These are phyloP conservation scores for Maconellicoccus hirsutus DNA, from an alignment of 1,140 invertebrate species.

Conservation along the genomic window DNA sequence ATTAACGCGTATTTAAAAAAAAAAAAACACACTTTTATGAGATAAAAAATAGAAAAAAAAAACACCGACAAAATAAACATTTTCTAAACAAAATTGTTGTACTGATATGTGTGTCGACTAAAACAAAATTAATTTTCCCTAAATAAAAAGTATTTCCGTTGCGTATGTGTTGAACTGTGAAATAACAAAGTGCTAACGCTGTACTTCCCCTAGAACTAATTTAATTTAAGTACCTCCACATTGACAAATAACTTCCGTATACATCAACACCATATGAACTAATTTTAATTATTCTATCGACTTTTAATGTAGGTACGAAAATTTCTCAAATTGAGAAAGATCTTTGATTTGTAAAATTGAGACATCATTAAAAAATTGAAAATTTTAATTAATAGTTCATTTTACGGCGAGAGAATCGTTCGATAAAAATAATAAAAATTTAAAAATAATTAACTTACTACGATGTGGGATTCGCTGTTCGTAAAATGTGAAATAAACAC, in stretches of 20 bases:
- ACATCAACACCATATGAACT: not conserved
- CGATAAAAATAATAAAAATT: not conserved
- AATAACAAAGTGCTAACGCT: not conserved
- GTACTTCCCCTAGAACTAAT: slow-evolving; percentile 7
- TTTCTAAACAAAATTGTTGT: no score
- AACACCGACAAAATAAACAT: no score
- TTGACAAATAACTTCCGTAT: not conserved
- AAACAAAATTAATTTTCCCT: not conserved
- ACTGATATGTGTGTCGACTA: not conserved
- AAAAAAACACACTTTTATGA: no score
- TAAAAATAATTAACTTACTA: not conserved
- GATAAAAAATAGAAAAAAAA: no score
- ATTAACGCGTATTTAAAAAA: no score
- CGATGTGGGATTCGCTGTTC: not conserved
- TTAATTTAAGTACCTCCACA: not conserved
- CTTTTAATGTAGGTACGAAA: not conserved
- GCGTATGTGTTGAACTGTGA: not conserved
- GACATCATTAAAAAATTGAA: no score
- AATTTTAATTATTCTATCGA: not conserved
- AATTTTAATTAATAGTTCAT: no score
- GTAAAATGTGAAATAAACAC: not conserved
- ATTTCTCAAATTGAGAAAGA: not conserved
- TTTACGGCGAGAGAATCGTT: not conserved
- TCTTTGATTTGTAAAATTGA: no score
- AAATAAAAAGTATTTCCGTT: slow-evolving; percentile 8